A percentile compares a stretch with the other conserved stretches of the same genome.
Conservation (phyloP, 2,888 invertebrate genomes). For the Dasysyrphus tricinctus region DNA sequence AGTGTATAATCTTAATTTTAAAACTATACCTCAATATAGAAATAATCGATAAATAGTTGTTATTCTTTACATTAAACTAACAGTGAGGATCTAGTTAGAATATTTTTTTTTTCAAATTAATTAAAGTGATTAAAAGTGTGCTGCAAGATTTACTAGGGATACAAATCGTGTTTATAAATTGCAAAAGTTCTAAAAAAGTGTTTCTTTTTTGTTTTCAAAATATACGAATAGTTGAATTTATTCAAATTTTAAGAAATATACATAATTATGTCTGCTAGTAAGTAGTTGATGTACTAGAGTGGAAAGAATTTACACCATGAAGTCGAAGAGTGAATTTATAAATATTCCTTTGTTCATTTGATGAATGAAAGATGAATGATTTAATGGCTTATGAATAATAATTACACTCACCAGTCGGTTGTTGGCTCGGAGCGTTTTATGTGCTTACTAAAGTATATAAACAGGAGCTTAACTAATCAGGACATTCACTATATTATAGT, state of each 20-base stretch:
- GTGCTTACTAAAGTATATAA: neutral
- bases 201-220: neutral
- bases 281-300: neutral
- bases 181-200: constrained; percentile 10
- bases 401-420: constrained; percentile 10
- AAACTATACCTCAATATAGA: constrained; percentile 15
- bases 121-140: constrained; percentile 25
- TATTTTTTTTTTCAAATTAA: neutral
- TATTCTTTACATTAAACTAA: constrained; percentile 24
- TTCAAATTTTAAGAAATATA: neutral
- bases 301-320: constrained; percentile 4
- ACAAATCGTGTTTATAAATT: constrained; percentile 29
- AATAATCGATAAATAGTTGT: neutral
- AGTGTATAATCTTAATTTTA: constrained; percentile 35
- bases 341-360: constrained; percentile 1
- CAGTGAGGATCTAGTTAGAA: neutral
- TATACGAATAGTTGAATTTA: neutral
- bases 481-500: neutral
- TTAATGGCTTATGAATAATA: neutral
- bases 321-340: constrained; percentile 24
- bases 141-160: constrained; percentile 6
- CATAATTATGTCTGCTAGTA: neutral
- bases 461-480: neutral
- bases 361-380: constrained; percentile 5
- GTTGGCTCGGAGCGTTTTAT: neutral